Base-by-base conservation (phyloP, 1,140 invertebrate genomes). In the Drosophila pseudoananassae region DNA sequence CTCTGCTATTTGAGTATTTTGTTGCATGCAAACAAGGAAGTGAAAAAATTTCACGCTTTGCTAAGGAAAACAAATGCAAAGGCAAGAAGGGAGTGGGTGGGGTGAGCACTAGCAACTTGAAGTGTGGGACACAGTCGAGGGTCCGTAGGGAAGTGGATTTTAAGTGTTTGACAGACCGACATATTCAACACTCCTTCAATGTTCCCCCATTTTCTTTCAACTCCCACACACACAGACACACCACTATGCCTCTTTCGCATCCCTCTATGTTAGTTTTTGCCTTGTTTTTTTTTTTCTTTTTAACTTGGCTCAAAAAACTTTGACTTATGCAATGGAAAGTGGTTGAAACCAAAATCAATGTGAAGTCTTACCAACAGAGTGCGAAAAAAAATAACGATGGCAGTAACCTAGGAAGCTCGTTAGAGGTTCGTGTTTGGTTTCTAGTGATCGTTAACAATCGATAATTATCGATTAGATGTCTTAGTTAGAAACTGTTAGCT, bases 271-370 rank as follows among this genome's bases (percentile, higher is more conserved):
- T 17, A 23, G 23, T 7, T 27, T 27, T 6, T 27, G 25, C 25
- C 7, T 9, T 9, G 9, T 9, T 23, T 17, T 36, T n/a, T 15
- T 17, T 10, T 12, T 12, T 12, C n/a, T n/a, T 36, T 36, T 12
- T 36, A 36, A 36, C 33, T 56, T 60, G 40, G 57, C 61, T 14
- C 14, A 7, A 14, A 17, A 43, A 74, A 78, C 69, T 73, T 61
- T 61, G 73, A 68, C 80, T 84, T 83, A 84, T 84, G 80, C 76
- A 83, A 83, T 79, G 80, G 76, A 83, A 83, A 83, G 79, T 84
- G 71, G 31, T 40, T 58, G 76, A 29, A 27, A 60, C 55, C 60
- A 72, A 74, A 71, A 76, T 53, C 75, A 49, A 64, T 65, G 63
- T 64, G 58, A 65, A 65, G 61, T 65, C 63, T 65, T 65, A 20